phyloP scores from a whole-genome alignment of 2,888 invertebrate genomes.

The Patella pellucida region DNA sequence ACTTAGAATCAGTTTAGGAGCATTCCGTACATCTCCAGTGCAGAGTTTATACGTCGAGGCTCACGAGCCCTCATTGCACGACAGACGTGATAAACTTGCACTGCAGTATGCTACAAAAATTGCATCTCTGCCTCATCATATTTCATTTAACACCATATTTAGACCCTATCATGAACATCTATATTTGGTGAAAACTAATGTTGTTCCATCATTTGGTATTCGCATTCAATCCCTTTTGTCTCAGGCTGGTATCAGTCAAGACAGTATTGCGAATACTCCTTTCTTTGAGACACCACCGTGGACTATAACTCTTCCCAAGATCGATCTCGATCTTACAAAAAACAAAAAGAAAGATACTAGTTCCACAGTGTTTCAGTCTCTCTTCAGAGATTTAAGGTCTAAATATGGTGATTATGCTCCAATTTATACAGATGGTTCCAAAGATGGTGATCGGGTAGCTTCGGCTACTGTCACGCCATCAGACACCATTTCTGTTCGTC shows the following conservation, averaged over 20 bases:
- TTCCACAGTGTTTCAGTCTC: slow-evolving; percentile 10
- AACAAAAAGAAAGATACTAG: slow-evolving; percentile 20
- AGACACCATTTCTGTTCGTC: background rate
- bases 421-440: slow-evolving; percentile 29
- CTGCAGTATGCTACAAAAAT: slow-evolving; percentile 21
- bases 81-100: slow-evolving; percentile 2
- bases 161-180: background rate
- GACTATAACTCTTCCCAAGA: slow-evolving; percentile 15
- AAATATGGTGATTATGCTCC: background rate
- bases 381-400: slow-evolving; percentile 15
- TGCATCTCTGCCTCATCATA: slow-evolving; percentile 13
- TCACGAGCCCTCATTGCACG: slow-evolving; percentile 21
- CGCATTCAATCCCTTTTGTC: slow-evolving; percentile 9
- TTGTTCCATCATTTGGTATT: slow-evolving; percentile 18
- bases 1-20: slow-evolving; percentile 27
- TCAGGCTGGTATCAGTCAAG: background rate
- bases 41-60: slow-evolving; percentile 30
- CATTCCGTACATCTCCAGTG: slow-evolving; percentile 31
- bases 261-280: background rate
- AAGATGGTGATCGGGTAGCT: slow-evolving; percentile 19
- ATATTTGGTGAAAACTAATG: slow-evolving; percentile 6
- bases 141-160: slow-evolving; percentile 14
- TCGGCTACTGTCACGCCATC: slow-evolving; percentile 13
- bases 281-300: slow-evolving; percentile 5
- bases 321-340: slow-evolving; percentile 1